Base-by-base conservation (phyloP, 2,797 vertebrate genomes). In the Anolis apletophallus region DNA sequence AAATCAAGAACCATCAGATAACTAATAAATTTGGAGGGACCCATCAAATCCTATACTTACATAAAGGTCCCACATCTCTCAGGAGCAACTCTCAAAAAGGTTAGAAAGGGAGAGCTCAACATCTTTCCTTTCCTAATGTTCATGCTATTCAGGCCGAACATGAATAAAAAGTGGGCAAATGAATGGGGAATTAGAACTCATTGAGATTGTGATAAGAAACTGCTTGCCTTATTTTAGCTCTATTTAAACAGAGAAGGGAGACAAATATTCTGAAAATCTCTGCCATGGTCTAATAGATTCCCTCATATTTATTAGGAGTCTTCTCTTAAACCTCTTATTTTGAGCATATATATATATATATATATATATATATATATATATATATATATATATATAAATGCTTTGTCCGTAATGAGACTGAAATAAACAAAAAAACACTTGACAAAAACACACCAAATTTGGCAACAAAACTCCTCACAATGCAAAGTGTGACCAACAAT, bases 151-250 rank as follows among this genome's bases (percentile, higher is more conserved):
- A 80, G 81, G 8, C 23, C 11, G 61, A 64, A 64, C n/a, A 61
- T 77, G 23, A 91, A 80, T 50, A 69, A 81, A 85, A 50, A 84
- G 75, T 91, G 14, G 55, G 85, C 89, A 80, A 21, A 32, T 21
- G 69, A 61, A 1, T 54, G 86, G 29, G 86, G 34, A 90, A 81
- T n/a, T 11, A 68, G 26, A 23, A 8, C 23, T 64, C 23, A 64
- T 1, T 46, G 50, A 69, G 64, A 81, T 10, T 81, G 46, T 32
- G 3, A 67, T 6, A n/a, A 10, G 11, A 29, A 52, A 13, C 46
- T 3, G 36, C 9, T 26, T 80, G 59, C 59, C 40, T 10, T 13
- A 75, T 14, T 75, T 50, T n/a, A 85, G 26, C 73, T 80, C 26
- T 80, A 40, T 67, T 36, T 50, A 61, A 80, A 29, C n/a, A n/a